Evolutionary conservation across 2,888 invertebrate species (phyloP).

Genomic region (Steinernema hermaphroditum): DNA sequence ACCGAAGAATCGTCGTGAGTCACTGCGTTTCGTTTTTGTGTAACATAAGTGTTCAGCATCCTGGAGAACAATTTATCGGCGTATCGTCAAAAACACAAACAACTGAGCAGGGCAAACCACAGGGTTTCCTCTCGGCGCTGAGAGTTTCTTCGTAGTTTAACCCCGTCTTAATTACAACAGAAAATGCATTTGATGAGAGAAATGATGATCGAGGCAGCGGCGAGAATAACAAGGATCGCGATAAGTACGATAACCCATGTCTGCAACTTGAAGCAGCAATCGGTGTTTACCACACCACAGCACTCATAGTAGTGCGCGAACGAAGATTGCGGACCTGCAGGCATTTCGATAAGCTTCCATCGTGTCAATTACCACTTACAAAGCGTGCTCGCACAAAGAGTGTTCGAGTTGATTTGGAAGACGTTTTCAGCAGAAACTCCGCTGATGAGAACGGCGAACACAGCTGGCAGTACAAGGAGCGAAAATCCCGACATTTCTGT

Average conservation of each 20-base stretch:
- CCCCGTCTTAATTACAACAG: conserved; percentile 3
- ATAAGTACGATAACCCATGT: conserved; percentile 44
- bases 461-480: background rate
- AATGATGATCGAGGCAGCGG: conserved; percentile 32
- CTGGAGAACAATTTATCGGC: background rate
- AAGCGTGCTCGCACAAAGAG: background rate
- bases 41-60: too few relatives aligned
- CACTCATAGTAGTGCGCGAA: conserved; percentile 23
- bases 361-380: background rate
- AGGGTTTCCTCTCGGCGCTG: background rate
- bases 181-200: conserved; percentile 2
- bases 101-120: conserved; percentile 2
- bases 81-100: background rate
- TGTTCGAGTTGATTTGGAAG: background rate
- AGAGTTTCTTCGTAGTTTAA: background rate
- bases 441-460: background rate
- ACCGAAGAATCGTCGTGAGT: too few relatives aligned
- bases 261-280: conserved; percentile 42
- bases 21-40: too few relatives aligned
- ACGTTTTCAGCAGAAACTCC: background rate
- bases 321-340: background rate
- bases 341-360: too few relatives aligned
- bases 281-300: conserved; percentile 17
- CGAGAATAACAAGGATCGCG: conserved; percentile 31
- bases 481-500: background rate